Evolutionary conservation across 23 tunicate species (phyloP).

Genomic region (Aplidium turbinatum): DNA sequence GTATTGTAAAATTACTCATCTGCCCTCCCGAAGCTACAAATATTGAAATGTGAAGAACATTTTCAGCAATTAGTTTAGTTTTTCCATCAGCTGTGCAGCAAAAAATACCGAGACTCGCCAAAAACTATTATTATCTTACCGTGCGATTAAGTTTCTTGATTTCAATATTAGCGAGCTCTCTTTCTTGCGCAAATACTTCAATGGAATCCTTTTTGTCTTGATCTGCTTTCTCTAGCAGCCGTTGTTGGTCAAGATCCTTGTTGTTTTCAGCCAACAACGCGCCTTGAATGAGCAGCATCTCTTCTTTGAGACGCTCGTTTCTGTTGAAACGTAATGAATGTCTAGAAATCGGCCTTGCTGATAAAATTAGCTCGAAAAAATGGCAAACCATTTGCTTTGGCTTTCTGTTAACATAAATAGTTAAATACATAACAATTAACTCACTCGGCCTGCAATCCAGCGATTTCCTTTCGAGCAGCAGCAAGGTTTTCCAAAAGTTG

Average conservation of each 20-base stretch:
- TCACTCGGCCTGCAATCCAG: background rate
- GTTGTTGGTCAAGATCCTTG: conserved; percentile 43
- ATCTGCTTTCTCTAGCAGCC: conserved; percentile 34
- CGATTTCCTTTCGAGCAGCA: background rate
- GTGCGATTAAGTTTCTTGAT: conserved; percentile 21
- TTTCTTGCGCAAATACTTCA: conserved; percentile 34
- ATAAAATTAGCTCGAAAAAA: background rate
- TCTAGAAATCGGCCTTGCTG: background rate
- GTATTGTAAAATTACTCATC: too few species aligned
- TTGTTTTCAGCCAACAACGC: conserved; percentile 63
- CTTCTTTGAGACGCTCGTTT: conserved; percentile 23
- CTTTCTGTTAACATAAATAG: too few species aligned
- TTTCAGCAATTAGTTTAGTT: too few species aligned
- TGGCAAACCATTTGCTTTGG: too few species aligned
- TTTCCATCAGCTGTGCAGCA: too few species aligned
- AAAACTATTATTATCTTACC: background rate
- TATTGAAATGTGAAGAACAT: too few species aligned
- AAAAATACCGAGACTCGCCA: too few species aligned
- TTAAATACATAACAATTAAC: background rate
- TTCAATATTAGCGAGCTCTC: conserved; percentile 41
- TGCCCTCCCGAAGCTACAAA: too few species aligned
- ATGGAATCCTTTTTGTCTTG: conserved; percentile 25
- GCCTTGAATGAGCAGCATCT: conserved; percentile 25
- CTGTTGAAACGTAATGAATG: background rate
- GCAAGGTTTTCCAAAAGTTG: background rate